These are phyloP conservation scores for Clunio marinus DNA, from an alignment of 2,888 invertebrate species.

Conservation along the genomic window DNA sequence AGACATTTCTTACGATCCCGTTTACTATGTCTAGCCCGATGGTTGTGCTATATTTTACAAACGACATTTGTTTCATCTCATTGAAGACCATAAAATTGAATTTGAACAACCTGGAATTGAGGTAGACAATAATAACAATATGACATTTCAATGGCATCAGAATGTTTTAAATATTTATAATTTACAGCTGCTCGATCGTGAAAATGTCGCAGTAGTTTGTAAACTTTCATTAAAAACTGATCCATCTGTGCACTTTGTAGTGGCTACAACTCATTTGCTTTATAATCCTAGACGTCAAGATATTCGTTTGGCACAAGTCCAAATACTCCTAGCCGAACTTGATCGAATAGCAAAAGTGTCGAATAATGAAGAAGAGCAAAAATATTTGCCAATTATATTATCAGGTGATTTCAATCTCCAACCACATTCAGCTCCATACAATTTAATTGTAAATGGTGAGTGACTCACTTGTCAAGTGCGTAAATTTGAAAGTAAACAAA, in stretches of 20 bases:
- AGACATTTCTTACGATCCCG: background rate
- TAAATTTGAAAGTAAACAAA: background rate
- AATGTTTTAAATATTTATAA: background rate
- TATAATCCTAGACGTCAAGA: conserved; percentile 89
- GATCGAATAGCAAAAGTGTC: conserved; percentile 63
- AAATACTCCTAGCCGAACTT: conserved; percentile 77
- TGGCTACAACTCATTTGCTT: conserved; percentile 91
- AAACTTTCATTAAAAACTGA: conserved; percentile 60
- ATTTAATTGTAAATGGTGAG: conserved; percentile 61
- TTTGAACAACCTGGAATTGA: conserved; percentile 53
- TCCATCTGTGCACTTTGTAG: conserved; percentile 58
- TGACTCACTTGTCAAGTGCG: too few species aligned
- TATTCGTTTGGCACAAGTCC: conserved; percentile 82
- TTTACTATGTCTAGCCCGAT: conserved; percentile 55
- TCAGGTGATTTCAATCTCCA: conserved; percentile 91
- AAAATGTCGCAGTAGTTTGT: conserved; percentile 81
- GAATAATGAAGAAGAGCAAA: conserved; percentile 45
- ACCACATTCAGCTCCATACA: conserved; percentile 68
- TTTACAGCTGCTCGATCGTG: conserved; percentile 64
- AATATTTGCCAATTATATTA: conserved; percentile 67
- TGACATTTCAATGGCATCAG: conserved; percentile 38
- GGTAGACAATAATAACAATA: conserved; percentile 26
- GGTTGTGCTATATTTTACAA: conserved; percentile 89
- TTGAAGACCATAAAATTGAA: conserved; percentile 67
- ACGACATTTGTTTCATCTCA: conserved; percentile 60